Percentiles rank a stretch among this genome's conserved stretches.
Evolutionary conservation across 1,140 invertebrate species (phyloP).

Genomic region (Bathynomus jamesi): DNA sequence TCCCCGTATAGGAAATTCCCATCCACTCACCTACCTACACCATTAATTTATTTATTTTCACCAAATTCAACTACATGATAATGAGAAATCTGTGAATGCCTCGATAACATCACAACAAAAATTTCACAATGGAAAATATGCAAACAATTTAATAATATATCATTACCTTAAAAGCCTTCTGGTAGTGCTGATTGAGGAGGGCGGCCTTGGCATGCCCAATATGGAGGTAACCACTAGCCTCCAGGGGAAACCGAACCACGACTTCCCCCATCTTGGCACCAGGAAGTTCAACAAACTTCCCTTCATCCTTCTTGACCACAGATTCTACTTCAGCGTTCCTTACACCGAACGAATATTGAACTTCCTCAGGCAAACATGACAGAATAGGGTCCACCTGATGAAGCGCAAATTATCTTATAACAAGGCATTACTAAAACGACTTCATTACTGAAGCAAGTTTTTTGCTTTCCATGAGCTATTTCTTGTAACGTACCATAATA

Average conservation of each 20-base stretch:
- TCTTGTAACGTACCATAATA: too few species aligned
- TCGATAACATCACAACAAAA: too few species aligned
- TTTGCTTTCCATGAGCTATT: too few species aligned
- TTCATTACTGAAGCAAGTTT: too few species aligned
- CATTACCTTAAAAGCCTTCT: slow-evolving; percentile 70
- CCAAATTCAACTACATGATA: too few species aligned
- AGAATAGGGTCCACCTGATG: slow-evolving; percentile 13
- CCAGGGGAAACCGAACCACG: slow-evolving; percentile 92
- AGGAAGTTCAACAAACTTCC: slow-evolving; percentile 93
- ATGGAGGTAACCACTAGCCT: slow-evolving; percentile 93
- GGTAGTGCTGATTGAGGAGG: slow-evolving; percentile 95
- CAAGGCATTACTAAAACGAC: neutral
- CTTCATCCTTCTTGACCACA: slow-evolving; percentile 52
- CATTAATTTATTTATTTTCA: too few species aligned
- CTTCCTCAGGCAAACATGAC: neutral
- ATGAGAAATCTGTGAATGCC: too few species aligned
- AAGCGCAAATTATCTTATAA: neutral
- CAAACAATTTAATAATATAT: neutral
- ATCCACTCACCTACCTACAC: too few species aligned
- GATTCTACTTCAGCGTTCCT: neutral
- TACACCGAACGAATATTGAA: neutral
- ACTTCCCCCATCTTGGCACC: slow-evolving; percentile 93
- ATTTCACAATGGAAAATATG: too few species aligned
- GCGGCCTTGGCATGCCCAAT: slow-evolving; percentile 99
- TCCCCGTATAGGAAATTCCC: too few species aligned